Base-by-base conservation (phyloP, 2,797 vertebrate genomes). In the Oreochromis grahami region DNA sequence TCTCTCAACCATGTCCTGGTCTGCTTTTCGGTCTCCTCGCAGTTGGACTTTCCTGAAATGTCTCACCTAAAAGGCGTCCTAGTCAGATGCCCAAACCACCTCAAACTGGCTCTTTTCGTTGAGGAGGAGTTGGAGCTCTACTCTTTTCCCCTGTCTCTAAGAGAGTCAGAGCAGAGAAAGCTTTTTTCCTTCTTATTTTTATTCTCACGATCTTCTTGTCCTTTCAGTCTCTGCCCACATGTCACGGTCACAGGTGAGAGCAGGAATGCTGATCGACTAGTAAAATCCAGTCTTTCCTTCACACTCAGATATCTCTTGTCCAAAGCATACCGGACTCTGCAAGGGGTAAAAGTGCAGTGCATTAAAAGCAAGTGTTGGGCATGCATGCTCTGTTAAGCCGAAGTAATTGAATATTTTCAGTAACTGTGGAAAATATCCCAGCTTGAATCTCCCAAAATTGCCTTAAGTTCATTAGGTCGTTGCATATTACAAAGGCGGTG, bases 391-490 rank as follows among this genome's bases (percentile, higher is more conserved):
- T 51, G 8, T 68, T 26, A 2, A 45, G 21, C 65, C 0, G 0
- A 41, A 68, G n/a, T 21, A 24, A 68, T 41, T 13, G 12, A 24
- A 45, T 70, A 1, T 45, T 70, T 70, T 70, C 14, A 70, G 21
- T 26, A 45, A 45, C 60, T 65, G 10, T 38, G 60, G 2, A 8
- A 14, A 65, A 65, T 14, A 65, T 65, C 8, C 60, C 60, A 38
- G 19, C n/a, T 41, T 41, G n/a, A 65, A 21, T 41, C 36, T 41
- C 60, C 7, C 60, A 21, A 65, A 41, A 65, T 65, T 65, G 12
- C 1, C 36, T 8, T 0, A 0, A 13, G 36, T 41, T 41, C n/a
- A 24, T 41, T 38, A 41, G 34, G 36, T 21, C 36, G 3, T 24
- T 41, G 0, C 60, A 65, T 41, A 41, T 65, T 2, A 65, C 36